A percentile compares a stretch with the other conserved stretches of the same genome.
Evolutionary conservation across 2,888 invertebrate species (phyloP).

Genomic region (Catonia carolina): DNA sequence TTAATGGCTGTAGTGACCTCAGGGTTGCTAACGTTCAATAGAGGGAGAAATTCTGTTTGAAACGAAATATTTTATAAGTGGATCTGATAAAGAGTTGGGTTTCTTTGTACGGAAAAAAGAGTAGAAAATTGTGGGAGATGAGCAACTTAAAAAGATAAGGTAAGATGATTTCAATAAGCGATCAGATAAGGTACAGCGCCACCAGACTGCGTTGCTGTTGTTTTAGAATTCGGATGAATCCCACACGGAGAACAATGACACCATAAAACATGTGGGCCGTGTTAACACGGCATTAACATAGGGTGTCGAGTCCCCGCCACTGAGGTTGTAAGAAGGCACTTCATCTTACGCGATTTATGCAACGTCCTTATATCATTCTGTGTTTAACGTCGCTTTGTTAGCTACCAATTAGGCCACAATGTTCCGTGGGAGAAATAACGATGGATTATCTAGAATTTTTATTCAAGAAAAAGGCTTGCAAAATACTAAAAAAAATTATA

Average conservation of each 20-base stretch:
- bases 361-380: too few species aligned
- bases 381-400: too few species aligned
- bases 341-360: too few species aligned
- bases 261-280: slow-evolving; percentile 15
- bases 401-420: too few species aligned
- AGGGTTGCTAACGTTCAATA: too few species aligned
- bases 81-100: not conserved
- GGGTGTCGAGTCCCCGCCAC: not conserved
- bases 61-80: not conserved
- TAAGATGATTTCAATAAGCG: slow-evolving; percentile 6
- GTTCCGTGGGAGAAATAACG: too few species aligned
- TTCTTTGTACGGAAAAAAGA: not conserved
- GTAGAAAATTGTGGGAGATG: not conserved
- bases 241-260: slow-evolving; percentile 25
- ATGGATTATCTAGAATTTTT: too few species aligned
- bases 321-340: too few species aligned
- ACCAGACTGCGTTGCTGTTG: slow-evolving; percentile 5
- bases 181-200: slow-evolving; percentile 7
- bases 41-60: not conserved
- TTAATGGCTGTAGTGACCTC: too few species aligned
- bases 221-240: slow-evolving; percentile 25
- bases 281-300: slow-evolving; percentile 6
- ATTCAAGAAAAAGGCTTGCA: too few species aligned
- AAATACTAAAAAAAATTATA: too few species aligned
- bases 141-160: slow-evolving; percentile 6